Evolutionary conservation across 2,113 vertebrate genomes (phyloP).

Genomic region (Coptodon bakossiorum): DNA sequence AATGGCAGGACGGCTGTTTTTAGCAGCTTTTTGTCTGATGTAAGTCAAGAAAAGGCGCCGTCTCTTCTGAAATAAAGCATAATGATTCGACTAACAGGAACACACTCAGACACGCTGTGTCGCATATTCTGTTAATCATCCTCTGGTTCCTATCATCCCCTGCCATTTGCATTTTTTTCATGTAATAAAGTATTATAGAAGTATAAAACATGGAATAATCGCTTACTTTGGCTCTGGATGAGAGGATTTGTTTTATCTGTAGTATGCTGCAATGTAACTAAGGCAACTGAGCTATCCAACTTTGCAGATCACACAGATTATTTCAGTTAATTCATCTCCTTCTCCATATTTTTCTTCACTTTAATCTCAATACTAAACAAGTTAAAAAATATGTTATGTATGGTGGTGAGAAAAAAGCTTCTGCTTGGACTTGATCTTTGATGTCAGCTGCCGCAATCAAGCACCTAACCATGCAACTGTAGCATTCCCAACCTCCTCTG

Average conservation of each 20-base stretch:
- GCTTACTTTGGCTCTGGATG: neutral
- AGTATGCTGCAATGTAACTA: neutral
- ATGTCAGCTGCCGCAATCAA: neutral
- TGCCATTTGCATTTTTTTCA: neutral
- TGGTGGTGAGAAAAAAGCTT: neutral
- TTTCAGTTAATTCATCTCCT: neutral
- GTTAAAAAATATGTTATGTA: neutral
- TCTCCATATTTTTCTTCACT: neutral
- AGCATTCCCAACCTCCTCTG: neutral
- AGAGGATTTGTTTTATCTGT: neutral
- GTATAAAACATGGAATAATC: neutral
- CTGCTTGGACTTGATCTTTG: neutral
- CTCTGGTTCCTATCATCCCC: neutral
- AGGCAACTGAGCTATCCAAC: neutral
- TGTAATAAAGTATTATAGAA: neutral
- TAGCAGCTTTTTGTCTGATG: neutral
- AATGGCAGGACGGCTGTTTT: neutral
- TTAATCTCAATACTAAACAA: neutral
- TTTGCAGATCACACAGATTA: neutral
- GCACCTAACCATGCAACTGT: neutral
- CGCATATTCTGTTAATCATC: slow-evolving; percentile 10
- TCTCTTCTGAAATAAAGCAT: neutral
- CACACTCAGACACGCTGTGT: slow-evolving; percentile 1
- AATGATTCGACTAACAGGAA: neutral
- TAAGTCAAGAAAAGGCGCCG: neutral